These are phyloP conservation scores for rat (Rattus norvegicus) DNA, from an alignment of 2,113 vertebrate genomes.

Conservation along the genomic window DNA sequence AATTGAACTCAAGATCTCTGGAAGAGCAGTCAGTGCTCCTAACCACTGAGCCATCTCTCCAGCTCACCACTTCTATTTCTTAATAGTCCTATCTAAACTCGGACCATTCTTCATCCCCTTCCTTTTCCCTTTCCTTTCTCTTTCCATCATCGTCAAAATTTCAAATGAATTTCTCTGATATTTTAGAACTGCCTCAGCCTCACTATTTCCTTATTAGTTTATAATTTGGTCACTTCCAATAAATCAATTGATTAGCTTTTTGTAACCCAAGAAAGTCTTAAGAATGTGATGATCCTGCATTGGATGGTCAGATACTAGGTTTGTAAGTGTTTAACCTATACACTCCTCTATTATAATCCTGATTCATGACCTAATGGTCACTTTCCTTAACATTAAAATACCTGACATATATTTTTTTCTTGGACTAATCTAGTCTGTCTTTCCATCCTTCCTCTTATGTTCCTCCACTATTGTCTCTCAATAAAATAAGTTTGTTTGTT, in stretches of 20 bases:
- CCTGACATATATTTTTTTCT: background rate
- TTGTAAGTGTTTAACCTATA: background rate
- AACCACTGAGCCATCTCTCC: too few relatives aligned
- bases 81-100: background rate
- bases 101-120: background rate
- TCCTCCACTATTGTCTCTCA: background rate
- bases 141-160: background rate
- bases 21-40: too few relatives aligned
- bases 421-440: background rate
- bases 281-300: rapidly evolving
- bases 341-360: background rate
- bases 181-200: background rate
- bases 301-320: too few relatives aligned
- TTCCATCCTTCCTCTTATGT: background rate
- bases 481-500: background rate
- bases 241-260: too few relatives aligned
- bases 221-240: background rate
- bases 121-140: too few relatives aligned
- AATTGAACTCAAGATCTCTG: too few relatives aligned
- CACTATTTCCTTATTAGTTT: background rate
- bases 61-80: background rate
- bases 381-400: background rate
- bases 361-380: background rate
- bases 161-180: background rate
- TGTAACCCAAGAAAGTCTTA: background rate